A percentile compares a stretch with the other conserved stretches of the same genome.
Conservation (phyloP, 2,113 vertebrate genomes). For the cattle (Bos taurus) region DNA sequence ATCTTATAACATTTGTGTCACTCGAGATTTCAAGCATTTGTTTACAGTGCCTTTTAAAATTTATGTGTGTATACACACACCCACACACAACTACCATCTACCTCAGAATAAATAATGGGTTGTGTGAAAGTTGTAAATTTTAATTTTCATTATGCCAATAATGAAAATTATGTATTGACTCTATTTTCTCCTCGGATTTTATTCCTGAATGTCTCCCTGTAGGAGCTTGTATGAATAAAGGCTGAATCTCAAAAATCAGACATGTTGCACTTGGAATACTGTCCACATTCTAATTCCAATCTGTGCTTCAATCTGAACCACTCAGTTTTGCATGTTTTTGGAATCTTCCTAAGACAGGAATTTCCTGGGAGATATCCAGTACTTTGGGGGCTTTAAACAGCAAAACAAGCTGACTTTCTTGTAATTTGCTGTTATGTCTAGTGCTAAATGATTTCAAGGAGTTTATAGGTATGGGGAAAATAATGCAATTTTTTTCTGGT, state of each 20-base stretch:
- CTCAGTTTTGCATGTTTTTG: conserved; percentile 61
- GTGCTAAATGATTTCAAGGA: conserved; percentile 45
- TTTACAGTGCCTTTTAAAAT: not conserved
- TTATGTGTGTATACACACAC: not conserved
- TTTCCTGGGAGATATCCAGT: conserved; percentile 69
- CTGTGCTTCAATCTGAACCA: conserved; percentile 55
- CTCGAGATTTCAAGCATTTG: conserved; percentile 14
- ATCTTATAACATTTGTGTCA: not conserved
- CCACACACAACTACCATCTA: not conserved
- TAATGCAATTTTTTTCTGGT: not conserved
- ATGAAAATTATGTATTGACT: not conserved
- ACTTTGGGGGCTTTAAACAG: conserved; percentile 52
- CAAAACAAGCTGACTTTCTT: conserved; percentile 60
- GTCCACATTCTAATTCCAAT: conserved; percentile 62
- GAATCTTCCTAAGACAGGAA: conserved; percentile 71
- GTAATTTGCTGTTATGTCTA: conserved; percentile 51
- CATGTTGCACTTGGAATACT: conserved; percentile 22
- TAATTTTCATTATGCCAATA: conserved; percentile 1
- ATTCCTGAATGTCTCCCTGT: not conserved
- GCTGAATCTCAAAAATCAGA: conserved; percentile 42
- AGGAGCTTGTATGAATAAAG: conserved; percentile 9
- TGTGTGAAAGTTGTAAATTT: not conserved
- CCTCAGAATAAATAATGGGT: not conserved
- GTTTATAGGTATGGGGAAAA: conserved; percentile 26
- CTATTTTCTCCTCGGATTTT: not conserved